A percentile compares a stretch with the other conserved stretches of the same genome.
These are phyloP conservation scores for Neocrepidodera transversa DNA, from an alignment of 2,888 invertebrate genomes.

Conservation along the genomic window DNA sequence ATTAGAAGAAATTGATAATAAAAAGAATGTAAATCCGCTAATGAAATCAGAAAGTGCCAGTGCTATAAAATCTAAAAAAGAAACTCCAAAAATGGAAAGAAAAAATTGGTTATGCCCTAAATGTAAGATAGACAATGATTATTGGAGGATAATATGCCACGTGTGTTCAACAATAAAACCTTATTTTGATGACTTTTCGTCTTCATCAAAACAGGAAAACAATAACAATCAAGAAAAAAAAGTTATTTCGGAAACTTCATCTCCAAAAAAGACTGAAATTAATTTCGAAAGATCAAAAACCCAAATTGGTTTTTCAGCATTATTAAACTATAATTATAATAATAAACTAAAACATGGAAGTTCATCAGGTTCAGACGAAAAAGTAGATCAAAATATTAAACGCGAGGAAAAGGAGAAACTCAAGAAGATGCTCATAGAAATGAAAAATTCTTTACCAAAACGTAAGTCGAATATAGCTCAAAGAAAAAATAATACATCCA, in stretches of 20 bases:
- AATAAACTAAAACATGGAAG: conserved; percentile 62
- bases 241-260: neutral
- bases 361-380: conserved; percentile 11
- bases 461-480: conserved; percentile 54
- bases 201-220: neutral
- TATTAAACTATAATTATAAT: conserved; percentile 51
- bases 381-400: conserved; percentile 48
- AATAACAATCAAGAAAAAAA: neutral
- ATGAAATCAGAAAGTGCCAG: conserved; percentile 58
- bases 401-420: conserved; percentile 67
- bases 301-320: conserved; percentile 58
- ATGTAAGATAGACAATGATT: conserved; percentile 1
- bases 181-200: conserved; percentile 1
- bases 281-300: conserved; percentile 57
- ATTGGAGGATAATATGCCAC: conserved; percentile 5
- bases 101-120: conserved; percentile 1
- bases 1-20: conserved; percentile 50
- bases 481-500: conserved; percentile 52
- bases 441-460: conserved; percentile 76
- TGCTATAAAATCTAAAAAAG: conserved; percentile 52
- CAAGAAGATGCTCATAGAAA: conserved; percentile 77
- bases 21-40: conserved; percentile 49
- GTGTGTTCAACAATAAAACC: conserved; percentile 4
- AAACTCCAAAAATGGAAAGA: conserved; percentile 32
- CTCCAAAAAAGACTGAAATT: conserved; percentile 42